Base-by-base conservation (phyloP, 2,113 vertebrate genomes). In the Leptobrachium ailaonicum region DNA sequence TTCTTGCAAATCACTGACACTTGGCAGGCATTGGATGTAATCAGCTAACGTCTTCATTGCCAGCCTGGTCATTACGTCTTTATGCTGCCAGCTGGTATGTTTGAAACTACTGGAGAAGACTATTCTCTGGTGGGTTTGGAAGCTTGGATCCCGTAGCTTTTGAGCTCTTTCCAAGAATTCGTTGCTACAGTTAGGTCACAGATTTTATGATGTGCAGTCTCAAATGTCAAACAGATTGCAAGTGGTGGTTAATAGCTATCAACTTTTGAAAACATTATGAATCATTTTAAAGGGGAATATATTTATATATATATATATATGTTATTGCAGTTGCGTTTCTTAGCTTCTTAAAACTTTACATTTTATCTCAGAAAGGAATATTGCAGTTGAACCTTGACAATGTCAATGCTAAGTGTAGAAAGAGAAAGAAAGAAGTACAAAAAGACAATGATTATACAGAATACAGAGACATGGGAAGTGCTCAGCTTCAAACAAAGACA, bases 101-200 rank as follows among this genome's bases (percentile, higher is more conserved):
- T 60, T 64, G 71, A 70, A 32, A 77, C 62, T 71, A 71, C 77
- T 66, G 45, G 47, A 32, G 63, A 73, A 47, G 70, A 73, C 73
- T 73, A 79, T 71, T 79, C 82, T 63, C 77, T 81, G 53, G 72
- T 54, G 58, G 70, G 1, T 84, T 76, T 20, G 43, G 72, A 75
- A 73, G 10, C 63, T 1, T 75, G 79, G 69, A 75, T 10, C 62
- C 2, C 45, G 41, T 54, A 73, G 41, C 45, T 71, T 79, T 76
- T 78, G 75, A 84, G 50, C 66, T 62, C 76, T 77, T 84, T 79
- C 79, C 82, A 83, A 73, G 81, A 73, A 54, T 47, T 54, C 41
- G 0, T 75, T 81, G 5, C 73, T 81, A 78, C 75, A 82, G 64
- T 82, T 85, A 83, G 2, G 3, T 42, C 81, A 9, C 6, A 53